phyloP scores from a whole-genome alignment of 2,888 invertebrate species.

The Temnothorax unifasciatus region DNA sequence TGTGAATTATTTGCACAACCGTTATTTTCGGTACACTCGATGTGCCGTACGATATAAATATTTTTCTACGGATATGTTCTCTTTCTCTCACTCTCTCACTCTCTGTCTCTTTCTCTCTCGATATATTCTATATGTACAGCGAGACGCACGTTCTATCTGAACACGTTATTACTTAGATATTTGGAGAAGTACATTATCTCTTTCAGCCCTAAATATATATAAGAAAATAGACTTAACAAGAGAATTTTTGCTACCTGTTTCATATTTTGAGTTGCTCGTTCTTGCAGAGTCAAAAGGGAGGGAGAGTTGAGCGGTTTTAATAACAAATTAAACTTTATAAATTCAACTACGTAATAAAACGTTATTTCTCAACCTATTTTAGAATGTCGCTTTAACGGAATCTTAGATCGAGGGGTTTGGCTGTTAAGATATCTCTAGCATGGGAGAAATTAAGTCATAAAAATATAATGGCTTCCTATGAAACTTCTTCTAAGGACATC shows the following conservation, averaged over 20 bases:
- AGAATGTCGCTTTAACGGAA: background rate
- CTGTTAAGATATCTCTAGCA: background rate
- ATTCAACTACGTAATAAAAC: background rate
- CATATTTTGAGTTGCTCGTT: background rate
- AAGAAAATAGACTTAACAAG: background rate
- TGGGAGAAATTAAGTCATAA: background rate
- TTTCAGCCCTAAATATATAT: background rate
- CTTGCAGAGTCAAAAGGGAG: background rate
- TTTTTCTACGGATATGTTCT: conserved; percentile 4
- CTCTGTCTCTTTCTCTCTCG: conserved; percentile 1
- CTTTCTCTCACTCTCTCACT: background rate
- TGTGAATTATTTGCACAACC: conserved; percentile 44
- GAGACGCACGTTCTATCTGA: conserved; percentile 10
- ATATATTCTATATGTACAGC: conserved; percentile 41
- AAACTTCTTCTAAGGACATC: conserved; percentile 11
- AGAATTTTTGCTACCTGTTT: background rate
- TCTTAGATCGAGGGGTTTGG: conserved; percentile 12
- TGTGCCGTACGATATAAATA: conserved; percentile 24
- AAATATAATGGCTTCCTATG: conserved; percentile 29
- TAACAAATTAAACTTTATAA: background rate
- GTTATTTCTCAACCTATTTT: background rate
- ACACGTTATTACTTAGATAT: conserved; percentile 15
- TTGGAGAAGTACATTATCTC: conserved; percentile 20
- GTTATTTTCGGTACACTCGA: conserved; percentile 8
- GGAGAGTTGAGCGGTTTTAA: background rate